Evolutionary conservation across 2,888 invertebrate species (phyloP), one percentile per base, ranked within the genome.

Genomic region (Leucozona laternaria): DNA sequence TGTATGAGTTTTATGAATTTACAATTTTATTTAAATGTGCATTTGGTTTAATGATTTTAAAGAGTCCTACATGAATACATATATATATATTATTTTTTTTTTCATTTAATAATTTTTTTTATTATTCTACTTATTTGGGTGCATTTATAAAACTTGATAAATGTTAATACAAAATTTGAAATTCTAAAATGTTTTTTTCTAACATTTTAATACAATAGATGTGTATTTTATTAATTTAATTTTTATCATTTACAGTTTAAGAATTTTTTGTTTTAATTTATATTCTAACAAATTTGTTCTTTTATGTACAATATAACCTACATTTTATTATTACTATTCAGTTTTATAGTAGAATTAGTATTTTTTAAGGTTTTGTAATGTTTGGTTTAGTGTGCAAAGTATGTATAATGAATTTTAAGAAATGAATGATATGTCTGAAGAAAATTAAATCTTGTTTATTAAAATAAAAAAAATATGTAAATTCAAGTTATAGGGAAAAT

Each of bases 1-100:
- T n/a, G 40, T 15, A 43, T 70, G 37, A 34, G 15, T 66, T 66
- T 45, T n/a, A 15, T 76, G 45, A 70, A 43, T 70, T 57, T 60
- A 76, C 58, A 58, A 34, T 55, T 55, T 55, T 31, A 20, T 58
- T 58, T 37, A 37, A 37, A 20, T 58, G 58, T 58, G 58, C 58
- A 37, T 58, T 58, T n/a, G n/a, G n/a, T 58, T 58, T 7, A 58
- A 37, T 58, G 17, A 58, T 20, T 58, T 20, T 3, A 2, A 37
- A 58, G 1, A 1, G 34, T 13, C 1, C 15, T 53, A 53, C 22
- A n/a, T 28, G 15, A 28, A 17, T 8, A 13, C 28, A 20, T n/a
- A n/a, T n/a, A n/a, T n/a, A n/a, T n/a, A n/a, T n/a, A n/a, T n/a
- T n/a, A n/a, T n/a, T 55, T 28, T 0, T n/a, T 8, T 28, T 55